These are phyloP conservation scores for Sarotherodon lohbergeri DNA, from an alignment of 2,113 vertebrate species.

Conservation along the genomic window DNA sequence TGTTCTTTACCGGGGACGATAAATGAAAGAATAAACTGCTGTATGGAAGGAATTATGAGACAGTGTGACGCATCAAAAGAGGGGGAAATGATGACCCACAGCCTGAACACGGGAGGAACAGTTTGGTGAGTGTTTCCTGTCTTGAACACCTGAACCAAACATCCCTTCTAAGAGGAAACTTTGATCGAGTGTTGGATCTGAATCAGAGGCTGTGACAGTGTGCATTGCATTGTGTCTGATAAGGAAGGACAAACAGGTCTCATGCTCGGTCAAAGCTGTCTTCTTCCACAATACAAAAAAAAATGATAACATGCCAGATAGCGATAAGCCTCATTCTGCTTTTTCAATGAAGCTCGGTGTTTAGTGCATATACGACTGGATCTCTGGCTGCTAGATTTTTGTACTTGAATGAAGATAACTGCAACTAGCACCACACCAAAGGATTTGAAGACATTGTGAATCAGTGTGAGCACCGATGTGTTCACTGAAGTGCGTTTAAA, in stretches of 20 bases:
- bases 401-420: background rate
- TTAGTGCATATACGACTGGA: background rate
- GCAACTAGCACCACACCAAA: background rate
- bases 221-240: background rate
- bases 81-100: background rate
- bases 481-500: background rate
- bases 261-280: background rate
- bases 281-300: background rate
- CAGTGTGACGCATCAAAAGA: background rate
- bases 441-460: background rate
- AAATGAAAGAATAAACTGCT: background rate
- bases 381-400: background rate
- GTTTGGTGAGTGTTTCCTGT: background rate
- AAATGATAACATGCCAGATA: background rate
- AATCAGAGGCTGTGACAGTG: background rate
- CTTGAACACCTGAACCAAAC: background rate
- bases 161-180: background rate
- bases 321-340: background rate
- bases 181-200: background rate
- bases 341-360: background rate
- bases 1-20: background rate
- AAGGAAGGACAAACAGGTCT: background rate
- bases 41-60: background rate
- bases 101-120: background rate
- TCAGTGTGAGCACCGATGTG: background rate